These are phyloP conservation scores for Merops nubicus DNA, from an alignment of 2,113 vertebrate genomes.

Conservation along the genomic window DNA sequence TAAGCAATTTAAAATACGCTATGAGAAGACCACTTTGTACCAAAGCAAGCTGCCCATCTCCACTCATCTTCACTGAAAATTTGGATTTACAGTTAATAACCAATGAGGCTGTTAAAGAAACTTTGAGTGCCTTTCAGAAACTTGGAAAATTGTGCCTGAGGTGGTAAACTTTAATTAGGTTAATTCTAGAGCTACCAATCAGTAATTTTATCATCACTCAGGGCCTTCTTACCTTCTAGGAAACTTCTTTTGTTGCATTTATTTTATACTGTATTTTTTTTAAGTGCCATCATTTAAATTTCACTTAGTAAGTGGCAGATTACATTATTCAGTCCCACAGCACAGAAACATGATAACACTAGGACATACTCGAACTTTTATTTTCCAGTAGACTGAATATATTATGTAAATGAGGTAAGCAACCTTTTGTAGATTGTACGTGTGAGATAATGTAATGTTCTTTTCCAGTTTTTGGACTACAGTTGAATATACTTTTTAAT, in stretches of 20 bases:
- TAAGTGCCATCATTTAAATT: slow-evolving; percentile 85
- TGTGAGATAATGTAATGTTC: slow-evolving; percentile 88
- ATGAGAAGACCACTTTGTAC: slow-evolving; percentile 71
- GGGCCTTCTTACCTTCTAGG: slow-evolving; percentile 82
- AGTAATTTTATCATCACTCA: slow-evolving; percentile 80
- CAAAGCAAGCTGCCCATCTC: slow-evolving; percentile 78
- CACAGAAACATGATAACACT: slow-evolving; percentile 82
- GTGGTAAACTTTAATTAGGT: slow-evolving; percentile 81
- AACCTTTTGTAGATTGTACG: slow-evolving; percentile 86
- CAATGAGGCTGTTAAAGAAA: slow-evolving; percentile 75
- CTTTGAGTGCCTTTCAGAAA: slow-evolving; percentile 82
- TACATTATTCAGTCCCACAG: slow-evolving; percentile 82
- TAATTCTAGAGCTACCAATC: slow-evolving; percentile 80
- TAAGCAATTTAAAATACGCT: slow-evolving; percentile 56
- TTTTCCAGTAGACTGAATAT: slow-evolving; percentile 83
- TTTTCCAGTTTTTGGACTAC: slow-evolving; percentile 87
- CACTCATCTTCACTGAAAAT: slow-evolving; percentile 71
- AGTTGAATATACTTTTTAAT: slow-evolving; percentile 89
- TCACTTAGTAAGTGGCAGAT: slow-evolving; percentile 88
- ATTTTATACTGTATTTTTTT: slow-evolving; percentile 75
- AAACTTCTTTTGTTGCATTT: slow-evolving; percentile 76
- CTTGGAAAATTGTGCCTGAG: slow-evolving; percentile 80
- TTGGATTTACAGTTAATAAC: slow-evolving; percentile 74
- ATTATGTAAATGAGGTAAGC: slow-evolving; percentile 86
- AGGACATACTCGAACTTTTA: slow-evolving; percentile 77